Evolutionary conservation across 2,797 vertebrate genomes (phyloP).

Genomic region (Pseudochirops cupreus): DNA sequence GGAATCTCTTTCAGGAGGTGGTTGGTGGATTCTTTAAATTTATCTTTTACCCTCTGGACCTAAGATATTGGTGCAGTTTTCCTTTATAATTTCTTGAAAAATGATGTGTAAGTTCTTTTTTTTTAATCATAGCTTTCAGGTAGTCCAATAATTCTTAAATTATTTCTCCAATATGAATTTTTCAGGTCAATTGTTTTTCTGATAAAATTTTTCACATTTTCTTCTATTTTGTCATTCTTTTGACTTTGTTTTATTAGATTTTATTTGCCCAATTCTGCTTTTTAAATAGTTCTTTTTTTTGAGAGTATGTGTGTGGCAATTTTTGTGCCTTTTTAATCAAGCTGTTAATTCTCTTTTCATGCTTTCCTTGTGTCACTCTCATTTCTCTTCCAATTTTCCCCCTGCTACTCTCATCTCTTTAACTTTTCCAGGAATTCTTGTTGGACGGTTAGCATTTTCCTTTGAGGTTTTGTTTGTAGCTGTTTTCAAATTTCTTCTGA

Average conservation of each 20-base stretch:
- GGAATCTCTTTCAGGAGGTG: background rate
- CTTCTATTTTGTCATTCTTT: background rate
- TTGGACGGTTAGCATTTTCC: background rate
- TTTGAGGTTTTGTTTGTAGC: background rate
- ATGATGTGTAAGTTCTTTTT: background rate
- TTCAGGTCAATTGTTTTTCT: background rate
- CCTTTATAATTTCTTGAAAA: background rate
- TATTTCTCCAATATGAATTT: background rate
- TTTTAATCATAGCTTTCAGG: background rate
- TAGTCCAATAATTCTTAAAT: background rate
- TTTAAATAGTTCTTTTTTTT: background rate
- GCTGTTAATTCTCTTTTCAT: background rate
- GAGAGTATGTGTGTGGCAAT: background rate
- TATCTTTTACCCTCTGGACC: background rate
- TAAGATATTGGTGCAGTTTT: background rate
- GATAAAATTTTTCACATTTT: background rate
- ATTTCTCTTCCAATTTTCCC: background rate
- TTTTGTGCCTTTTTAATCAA: background rate
- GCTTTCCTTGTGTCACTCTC: background rate
- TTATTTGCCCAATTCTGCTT: background rate
- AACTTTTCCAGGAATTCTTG: background rate
- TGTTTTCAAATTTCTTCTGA: background rate
- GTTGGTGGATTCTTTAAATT: background rate
- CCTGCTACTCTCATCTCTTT: background rate
- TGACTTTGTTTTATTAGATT: too few relatives aligned